These are phyloP conservation scores for Ceratoteleas bidentatus DNA, from an alignment of 1,140 invertebrate genomes.

Conservation along the genomic window DNA sequence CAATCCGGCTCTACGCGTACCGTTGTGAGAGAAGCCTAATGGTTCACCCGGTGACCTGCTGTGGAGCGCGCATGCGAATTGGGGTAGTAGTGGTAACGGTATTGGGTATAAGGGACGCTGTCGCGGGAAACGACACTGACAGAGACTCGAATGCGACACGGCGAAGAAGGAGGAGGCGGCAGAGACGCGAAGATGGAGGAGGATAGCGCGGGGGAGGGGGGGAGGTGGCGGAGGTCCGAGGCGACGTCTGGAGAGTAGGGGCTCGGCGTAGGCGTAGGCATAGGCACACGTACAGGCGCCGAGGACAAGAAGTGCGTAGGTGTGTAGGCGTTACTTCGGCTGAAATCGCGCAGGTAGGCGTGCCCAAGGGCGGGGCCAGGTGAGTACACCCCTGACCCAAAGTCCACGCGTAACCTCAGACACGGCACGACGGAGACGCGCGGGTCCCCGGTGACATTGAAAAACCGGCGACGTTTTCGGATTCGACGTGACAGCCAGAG, in stretches of 20 bases:
- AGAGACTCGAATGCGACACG: slow-evolving; percentile 49
- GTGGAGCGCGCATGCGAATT: slow-evolving; percentile 68
- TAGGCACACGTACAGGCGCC: slow-evolving; percentile 60
- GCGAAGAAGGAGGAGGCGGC: slow-evolving; percentile 51
- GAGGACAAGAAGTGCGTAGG: slow-evolving; percentile 65
- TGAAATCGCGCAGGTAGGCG: slow-evolving; percentile 79
- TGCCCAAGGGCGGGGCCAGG: slow-evolving; percentile 80
- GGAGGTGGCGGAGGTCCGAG: slow-evolving; percentile 17
- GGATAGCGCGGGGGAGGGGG: slow-evolving; percentile 27
- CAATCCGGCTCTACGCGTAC: slow-evolving; percentile 20
- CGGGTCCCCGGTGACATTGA: slow-evolving; percentile 41
- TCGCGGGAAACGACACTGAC: slow-evolving; percentile 37
- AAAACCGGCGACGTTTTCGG: slow-evolving; percentile 3
- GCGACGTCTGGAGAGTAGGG: slow-evolving; percentile 52
- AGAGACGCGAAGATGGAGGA: slow-evolving; percentile 9
- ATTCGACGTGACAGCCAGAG: too few species aligned
- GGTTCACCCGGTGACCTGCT: slow-evolving; percentile 70
- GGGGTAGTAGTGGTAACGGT: slow-evolving; percentile 68
- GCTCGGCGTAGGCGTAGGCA: slow-evolving; percentile 70
- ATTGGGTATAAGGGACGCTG: slow-evolving; percentile 49
- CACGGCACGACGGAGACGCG: slow-evolving; percentile 41
- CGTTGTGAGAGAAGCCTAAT: slow-evolving; percentile 32
- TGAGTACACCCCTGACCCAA: slow-evolving; percentile 78
- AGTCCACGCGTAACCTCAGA: slow-evolving; percentile 60
- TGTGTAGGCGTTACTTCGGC: slow-evolving; percentile 77